phyloP scores from a whole-genome alignment of 2,888 invertebrate genomes.

The Ellobium chinense region DNA sequence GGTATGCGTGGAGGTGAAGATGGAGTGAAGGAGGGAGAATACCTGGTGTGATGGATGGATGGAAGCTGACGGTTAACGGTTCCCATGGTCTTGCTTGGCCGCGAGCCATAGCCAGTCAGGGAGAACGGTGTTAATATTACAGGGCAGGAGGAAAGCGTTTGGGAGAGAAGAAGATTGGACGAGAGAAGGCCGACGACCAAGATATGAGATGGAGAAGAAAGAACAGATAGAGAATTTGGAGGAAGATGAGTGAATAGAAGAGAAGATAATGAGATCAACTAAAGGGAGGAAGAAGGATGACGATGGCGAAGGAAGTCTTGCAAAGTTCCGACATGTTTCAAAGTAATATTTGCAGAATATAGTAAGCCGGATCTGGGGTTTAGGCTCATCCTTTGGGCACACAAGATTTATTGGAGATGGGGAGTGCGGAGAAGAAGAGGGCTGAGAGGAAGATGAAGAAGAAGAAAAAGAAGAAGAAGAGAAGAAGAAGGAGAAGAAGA shows the following conservation, averaged over 20 bases:
- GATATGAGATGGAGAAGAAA: too few species aligned
- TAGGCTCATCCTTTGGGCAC: too few species aligned
- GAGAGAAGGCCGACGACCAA: too few species aligned
- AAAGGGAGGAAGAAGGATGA: background rate
- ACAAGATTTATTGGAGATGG: too few species aligned
- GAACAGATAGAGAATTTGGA: too few species aligned
- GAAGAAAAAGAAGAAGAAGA: background rate
- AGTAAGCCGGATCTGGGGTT: too few species aligned
- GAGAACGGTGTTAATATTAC: background rate
- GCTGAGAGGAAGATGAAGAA: background rate
- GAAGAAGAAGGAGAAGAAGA: background rate
- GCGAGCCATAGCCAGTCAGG: constrained; percentile 3
- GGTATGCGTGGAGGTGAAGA: background rate
- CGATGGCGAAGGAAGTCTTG: too few species aligned
- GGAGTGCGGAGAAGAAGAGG: background rate
- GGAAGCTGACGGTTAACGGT: background rate
- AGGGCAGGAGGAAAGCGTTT: constrained; percentile 18
- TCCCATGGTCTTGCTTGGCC: background rate
- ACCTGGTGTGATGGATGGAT: background rate
- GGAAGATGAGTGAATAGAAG: too few species aligned
- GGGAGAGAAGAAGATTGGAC: constrained; percentile 17
- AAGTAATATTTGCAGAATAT: too few species aligned
- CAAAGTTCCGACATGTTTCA: too few species aligned
- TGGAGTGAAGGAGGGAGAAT: background rate
- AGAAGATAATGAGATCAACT: too few species aligned